Percentiles rank a stretch among this genome's conserved stretches.
phyloP scores from a whole-genome alignment of 2,888 invertebrate species.

The Heliconius ethilla region DNA sequence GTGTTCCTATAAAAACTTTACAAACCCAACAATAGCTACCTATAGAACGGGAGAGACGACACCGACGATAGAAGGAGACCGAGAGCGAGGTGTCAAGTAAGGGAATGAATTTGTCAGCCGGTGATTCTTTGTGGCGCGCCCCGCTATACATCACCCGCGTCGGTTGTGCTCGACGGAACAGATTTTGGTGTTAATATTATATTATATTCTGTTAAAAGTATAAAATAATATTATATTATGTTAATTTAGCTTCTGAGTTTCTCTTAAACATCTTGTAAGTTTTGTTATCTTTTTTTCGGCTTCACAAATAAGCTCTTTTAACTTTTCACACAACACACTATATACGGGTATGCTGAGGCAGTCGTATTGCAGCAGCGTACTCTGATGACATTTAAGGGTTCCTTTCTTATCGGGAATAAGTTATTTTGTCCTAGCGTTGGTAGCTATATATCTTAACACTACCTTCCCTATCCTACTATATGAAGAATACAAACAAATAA shows the following conservation, averaged over 20 bases:
- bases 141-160: slow-evolving; percentile 59
- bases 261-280: too few relatives aligned
- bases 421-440: too few relatives aligned
- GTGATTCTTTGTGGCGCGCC: slow-evolving; percentile 65
- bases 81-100: slow-evolving; percentile 49
- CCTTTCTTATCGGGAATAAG: too few relatives aligned
- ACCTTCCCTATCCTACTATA: too few relatives aligned
- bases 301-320: neutral
- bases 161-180: slow-evolving; percentile 45
- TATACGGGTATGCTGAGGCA: neutral
- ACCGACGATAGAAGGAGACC: slow-evolving; percentile 42
- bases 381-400: too few relatives aligned
- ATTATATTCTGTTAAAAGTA: too few relatives aligned
- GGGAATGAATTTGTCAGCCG: slow-evolving; percentile 73
- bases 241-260: too few relatives aligned
- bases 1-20: neutral
- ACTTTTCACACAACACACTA: neutral
- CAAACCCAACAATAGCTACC: slow-evolving; percentile 38
- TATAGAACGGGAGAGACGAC: slow-evolving; percentile 51
- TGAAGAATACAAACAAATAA: neutral
- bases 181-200: neutral
- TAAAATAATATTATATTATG: too few relatives aligned
- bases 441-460: neutral
- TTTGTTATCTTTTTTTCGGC: too few relatives aligned
- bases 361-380: neutral